Evolutionary conservation across 2,888 invertebrate species (phyloP), one percentile per base, ranked within the genome.

Genomic region (Acanthacorydalis orientalis): DNA sequence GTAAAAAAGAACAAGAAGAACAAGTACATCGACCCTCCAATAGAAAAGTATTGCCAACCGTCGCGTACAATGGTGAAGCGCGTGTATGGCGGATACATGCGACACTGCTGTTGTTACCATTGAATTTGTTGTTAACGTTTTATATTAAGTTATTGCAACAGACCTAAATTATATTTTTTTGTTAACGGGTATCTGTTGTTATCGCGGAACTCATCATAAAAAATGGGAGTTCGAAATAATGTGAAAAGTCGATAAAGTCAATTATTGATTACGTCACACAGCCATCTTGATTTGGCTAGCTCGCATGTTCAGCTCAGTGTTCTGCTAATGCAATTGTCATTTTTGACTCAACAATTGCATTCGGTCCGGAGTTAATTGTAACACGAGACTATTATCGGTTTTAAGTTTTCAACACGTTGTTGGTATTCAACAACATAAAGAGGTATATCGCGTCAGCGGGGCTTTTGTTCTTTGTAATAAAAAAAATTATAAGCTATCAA

Each of bases 401-500:
- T 42, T 31, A 42, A 42, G 23, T 12, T 16, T 11, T 23, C 23
- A 31, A 11, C 42, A 42, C 42, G 31, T 31, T 31, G 42, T 42
- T 31, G 31, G 56, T 56, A 56, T 54, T 51, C 55, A 51, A 54
- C 57, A 59, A 57, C 55, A 31, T 31, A 47, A 16, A 35, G 16
- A 35, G 23, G 15, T 14, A 12, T 15, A 8, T 45, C 45, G 35
- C 45, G 45, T 35, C 35, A n/a, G 34, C 45, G 42, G 11, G 12
- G 31, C 33, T 46, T 49, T 49, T 34, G 46, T 49, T 16, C 31
- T 41, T 32, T 47, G 34, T 39, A 49, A 46, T 48, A 51, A 53
- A 40, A 47, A 41, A 42, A 41, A 49, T 23, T 39, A 50, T 51
- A 51, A 50, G 52, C 50, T 51, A 68, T 75, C 82, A 83, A 83